Evolutionary conservation across 2,888 invertebrate species (phyloP), one percentile per base, ranked within the genome.

Genomic region (Hemaris fuciformis): DNA sequence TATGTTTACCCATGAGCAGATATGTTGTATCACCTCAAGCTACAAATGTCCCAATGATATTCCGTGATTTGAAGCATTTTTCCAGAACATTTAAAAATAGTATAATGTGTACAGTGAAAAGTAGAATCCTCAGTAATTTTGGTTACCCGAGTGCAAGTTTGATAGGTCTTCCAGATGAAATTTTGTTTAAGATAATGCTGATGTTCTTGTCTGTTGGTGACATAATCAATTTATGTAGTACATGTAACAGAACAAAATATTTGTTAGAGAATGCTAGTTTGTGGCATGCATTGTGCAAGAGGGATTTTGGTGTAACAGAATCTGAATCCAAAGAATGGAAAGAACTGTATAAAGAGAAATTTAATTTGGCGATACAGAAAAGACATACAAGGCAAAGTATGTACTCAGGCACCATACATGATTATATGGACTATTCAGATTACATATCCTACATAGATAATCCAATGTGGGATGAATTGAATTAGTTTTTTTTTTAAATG

Each of bases 81-180:
- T 87, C 92, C 7, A 73, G 79, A 42, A 88, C 85, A 61, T 87
- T 94, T 63, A 95, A 94, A 71, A 91, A 95, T 67, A 82, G 88
- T 61, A 69, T 95, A 23, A 73, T 93, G 41, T 84, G 91, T 34
- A 93, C 94, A 27, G 88, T 94, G 43, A 94, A 94, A 60, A 92
- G 93, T 69, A 88, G 89, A 68, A 89, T 95, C 69, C 78, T 95
- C 18, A 87, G 78, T 61, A 72, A 81, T 61, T 79, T 90, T 71
- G 93, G 86, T 15, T 94, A 84, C 74, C 79, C 87, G 4, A 89
- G 88, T 81, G 90, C 91, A 31, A 91, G 91, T 74, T 82, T 93
- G 64, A 71, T 83, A 41, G 93, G 92, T 3, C 66, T 93, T 18
- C 93, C 93, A 13, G 88, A 88, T 69, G 93, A 93, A 73, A 71